A percentile compares a stretch with the other conserved stretches of the same genome.
These are phyloP conservation scores for Sclerodermus sp. DNA, from an alignment of 2,888 invertebrate genomes.

Conservation along the genomic window DNA sequence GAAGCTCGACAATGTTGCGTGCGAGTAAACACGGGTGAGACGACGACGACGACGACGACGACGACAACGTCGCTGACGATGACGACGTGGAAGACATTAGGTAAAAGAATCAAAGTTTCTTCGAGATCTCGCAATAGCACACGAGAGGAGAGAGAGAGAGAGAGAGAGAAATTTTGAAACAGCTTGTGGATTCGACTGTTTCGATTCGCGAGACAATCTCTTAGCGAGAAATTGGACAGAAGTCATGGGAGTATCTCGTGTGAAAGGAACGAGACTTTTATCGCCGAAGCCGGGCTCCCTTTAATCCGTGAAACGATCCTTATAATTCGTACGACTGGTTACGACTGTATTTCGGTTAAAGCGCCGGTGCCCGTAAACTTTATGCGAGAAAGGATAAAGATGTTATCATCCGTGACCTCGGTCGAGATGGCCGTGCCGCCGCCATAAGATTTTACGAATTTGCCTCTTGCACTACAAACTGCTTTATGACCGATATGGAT, in stretches of 20 bases:
- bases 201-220: neutral
- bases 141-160: too few relatives aligned
- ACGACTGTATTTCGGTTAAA: conserved; percentile 47
- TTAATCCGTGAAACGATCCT: conserved; percentile 45
- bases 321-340: conserved; percentile 41
- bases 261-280: too few relatives aligned
- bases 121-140: too few relatives aligned
- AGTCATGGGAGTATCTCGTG: too few relatives aligned
- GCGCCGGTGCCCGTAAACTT: conserved; percentile 45
- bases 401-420: conserved; percentile 40
- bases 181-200: neutral
- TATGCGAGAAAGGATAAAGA: conserved; percentile 53
- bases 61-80: too few relatives aligned
- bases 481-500: conserved; percentile 29
- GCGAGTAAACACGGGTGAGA: too few relatives aligned
- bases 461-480: conserved; percentile 38
- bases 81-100: too few relatives aligned
- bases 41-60: too few relatives aligned
- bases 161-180: neutral
- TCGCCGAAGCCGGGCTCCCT: conserved; percentile 21
- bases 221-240: neutral
- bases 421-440: conserved; percentile 28
- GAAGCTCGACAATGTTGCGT: too few relatives aligned
- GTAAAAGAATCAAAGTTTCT: too few relatives aligned
- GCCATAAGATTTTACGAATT: conserved; percentile 51